Base-by-base conservation (phyloP, 1,140 invertebrate genomes). In the Pseudomyrmex flavicornis region DNA sequence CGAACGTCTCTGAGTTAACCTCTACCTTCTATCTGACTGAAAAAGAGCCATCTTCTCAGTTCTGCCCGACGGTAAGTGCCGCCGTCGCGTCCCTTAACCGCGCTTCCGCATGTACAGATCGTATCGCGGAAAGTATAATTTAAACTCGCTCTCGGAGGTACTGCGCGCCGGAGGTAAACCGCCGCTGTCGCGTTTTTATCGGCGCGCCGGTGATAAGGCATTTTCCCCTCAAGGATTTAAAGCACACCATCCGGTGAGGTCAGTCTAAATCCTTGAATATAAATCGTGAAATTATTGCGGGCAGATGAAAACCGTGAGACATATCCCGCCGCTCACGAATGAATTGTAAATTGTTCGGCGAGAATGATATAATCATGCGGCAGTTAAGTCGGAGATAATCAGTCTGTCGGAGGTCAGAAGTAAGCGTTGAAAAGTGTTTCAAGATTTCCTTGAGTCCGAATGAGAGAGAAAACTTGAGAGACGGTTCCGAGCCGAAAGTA, bases 1-100 rank as follows among this genome's bases (percentile, higher is more conserved):
- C 46, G 35, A 82, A 87, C 70, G 77, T 86, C 69, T 61, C 69
- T 61, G 68, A 85, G 58, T 82, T 82, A 85, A 87, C 70, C 35
- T 35, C 61, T 22, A 68, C 69, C 44, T 61, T 66, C 66, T 68
- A 62, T 82, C 65, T 13, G 48, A n/a, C 13, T 65, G 83, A 76
- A 85, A 83, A 82, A 85, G 44, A 80, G 70, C 7, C 26, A n/a
- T 63, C 61, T 12, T 26, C 46, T 59, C 73, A 4, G 63, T 54
- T 61, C 52, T 48, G 52, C 65, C 46, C 35, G 35, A 35, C 56
- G 26, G 5, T 54, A 56, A 56, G n/a, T 46, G 35, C 35, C 35
- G 35, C 35, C 35, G 59, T 22, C 66, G 44, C 72, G 58, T 22
- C n/a, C 2, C 62, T 70, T 50, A 52, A 72, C 76, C 75, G 58